Conservation (phyloP, 2,888 invertebrate species). For the Limnephilus lunatus region DNA sequence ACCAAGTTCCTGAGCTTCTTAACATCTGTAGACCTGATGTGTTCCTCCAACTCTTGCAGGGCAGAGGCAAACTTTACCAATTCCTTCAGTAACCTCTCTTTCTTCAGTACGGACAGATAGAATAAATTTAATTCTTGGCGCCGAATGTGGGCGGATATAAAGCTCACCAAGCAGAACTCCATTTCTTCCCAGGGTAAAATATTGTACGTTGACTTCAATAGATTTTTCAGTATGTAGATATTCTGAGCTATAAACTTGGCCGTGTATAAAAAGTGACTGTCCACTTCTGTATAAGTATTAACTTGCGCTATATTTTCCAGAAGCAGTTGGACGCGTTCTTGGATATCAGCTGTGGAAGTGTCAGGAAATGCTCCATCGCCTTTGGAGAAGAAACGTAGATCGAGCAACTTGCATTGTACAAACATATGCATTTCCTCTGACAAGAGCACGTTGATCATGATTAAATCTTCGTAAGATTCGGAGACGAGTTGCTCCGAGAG, state of each 20-base stretch:
- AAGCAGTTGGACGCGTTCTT: background rate
- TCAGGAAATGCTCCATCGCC: background rate
- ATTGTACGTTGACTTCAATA: background rate
- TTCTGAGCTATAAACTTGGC: slow-evolving; percentile 12
- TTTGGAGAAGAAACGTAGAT: slow-evolving; percentile 14
- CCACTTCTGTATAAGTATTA: too few relatives aligned
- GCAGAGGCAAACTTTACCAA: background rate
- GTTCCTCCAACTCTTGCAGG: background rate
- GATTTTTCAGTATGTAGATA: background rate
- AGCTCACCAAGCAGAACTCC: slow-evolving; percentile 16
- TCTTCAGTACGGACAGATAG: background rate
- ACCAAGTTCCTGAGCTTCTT: background rate
- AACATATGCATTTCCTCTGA: background rate
- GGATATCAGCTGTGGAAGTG: background rate
- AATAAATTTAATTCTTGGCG: background rate
- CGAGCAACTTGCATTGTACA: background rate
- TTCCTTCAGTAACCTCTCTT: background rate
- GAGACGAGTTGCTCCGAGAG: too few relatives aligned
- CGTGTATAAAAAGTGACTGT: background rate
- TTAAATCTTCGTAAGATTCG: background rate
- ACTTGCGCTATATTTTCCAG: background rate
- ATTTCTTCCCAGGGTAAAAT: slow-evolving; percentile 19
- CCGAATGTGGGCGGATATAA: too few relatives aligned
- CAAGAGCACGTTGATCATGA: background rate
- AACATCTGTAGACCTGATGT: background rate